Base-by-base conservation (phyloP, 2,113 vertebrate genomes). In the Onychorhynchus coronatus region DNA sequence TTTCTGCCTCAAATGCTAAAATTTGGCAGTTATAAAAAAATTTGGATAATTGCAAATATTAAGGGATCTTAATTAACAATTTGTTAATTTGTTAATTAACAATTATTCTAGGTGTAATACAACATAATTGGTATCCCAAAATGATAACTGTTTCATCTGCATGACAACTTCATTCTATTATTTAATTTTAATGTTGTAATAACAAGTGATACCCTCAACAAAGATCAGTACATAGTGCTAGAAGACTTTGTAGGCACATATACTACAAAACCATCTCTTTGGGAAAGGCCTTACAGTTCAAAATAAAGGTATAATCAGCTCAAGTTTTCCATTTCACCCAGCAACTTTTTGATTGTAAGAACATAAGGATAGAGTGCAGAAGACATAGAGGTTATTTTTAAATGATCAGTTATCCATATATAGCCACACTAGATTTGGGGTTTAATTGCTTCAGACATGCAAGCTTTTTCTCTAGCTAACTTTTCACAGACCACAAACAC, bases 361-460 rank as follows among this genome's bases (percentile, higher is more conserved):
- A 75, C 61, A 78, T 4, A 20, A 89, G 10, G 44, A 78, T 1
- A 79, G 81, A 89, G 31, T 56, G 21, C 25, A 66, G 88, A 93
- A 85, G 53, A 62, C 58, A 66, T 65, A 65, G 37, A 83, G 44
- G 62, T 55, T 89, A 76, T 85, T 93, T 88, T 85, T 66, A 93
- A 95, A 76, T 62, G 88, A 74, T 61, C 52, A 78, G 37, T 91
- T 96, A 85, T 49, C 47, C 39, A 35, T n/a, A 85, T 7, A 63
- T 59, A 72, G 33, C 59, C 25, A 67, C 50, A 56, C 56, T 94
- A 79, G 44, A 92, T 90, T 79, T 86, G 72, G 35, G 31, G 11
- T 63, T 93, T 96, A 86, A 91, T 91, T 94, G 68, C 75, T 95
- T 92, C 68, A 86, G 82, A 77, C 85, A 61, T 11, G 22, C 59